A percentile compares a stretch with the other conserved stretches of the same genome.
These are phyloP conservation scores for Neodiprion pinetum DNA, from an alignment of 1,140 invertebrate species.

Conservation along the genomic window DNA sequence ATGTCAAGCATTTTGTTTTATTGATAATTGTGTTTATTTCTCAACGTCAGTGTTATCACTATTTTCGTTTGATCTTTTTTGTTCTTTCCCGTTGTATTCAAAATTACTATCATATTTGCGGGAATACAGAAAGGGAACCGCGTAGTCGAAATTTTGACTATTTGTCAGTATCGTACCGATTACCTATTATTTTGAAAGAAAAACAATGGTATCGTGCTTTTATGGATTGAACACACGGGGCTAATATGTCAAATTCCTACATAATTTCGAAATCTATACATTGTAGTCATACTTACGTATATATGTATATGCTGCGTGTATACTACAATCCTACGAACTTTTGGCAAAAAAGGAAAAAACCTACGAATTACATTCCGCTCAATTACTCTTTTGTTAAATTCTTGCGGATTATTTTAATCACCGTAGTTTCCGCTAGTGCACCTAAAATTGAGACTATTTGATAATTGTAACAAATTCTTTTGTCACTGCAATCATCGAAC, in stretches of 20 bases:
- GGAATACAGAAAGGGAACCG: not conserved
- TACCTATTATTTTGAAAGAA: not conserved
- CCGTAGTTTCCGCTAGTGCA: too few species aligned
- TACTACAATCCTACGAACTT: not conserved
- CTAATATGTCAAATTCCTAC: not conserved
- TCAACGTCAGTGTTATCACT: too few species aligned
- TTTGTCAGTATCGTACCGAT: not conserved
- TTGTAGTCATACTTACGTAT: not conserved
- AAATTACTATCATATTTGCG: not conserved
- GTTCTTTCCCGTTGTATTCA: not conserved
- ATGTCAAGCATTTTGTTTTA: not conserved
- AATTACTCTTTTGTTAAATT: not conserved
- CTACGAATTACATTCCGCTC: not conserved
- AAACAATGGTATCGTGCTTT: not conserved
- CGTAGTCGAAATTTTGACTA: not conserved
- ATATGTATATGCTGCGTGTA: not conserved
- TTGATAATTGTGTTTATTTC: too few species aligned
- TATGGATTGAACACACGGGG: not conserved
- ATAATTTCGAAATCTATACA: conserved; percentile 1
- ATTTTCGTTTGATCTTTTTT: too few species aligned
- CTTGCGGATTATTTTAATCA: too few species aligned
- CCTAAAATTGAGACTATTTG: too few species aligned
- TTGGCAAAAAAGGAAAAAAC: not conserved
- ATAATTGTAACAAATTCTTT: too few species aligned
- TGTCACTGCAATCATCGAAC: too few species aligned